Conservation (phyloP, 2,113 vertebrate species). For the Apteryx mantelli region DNA sequence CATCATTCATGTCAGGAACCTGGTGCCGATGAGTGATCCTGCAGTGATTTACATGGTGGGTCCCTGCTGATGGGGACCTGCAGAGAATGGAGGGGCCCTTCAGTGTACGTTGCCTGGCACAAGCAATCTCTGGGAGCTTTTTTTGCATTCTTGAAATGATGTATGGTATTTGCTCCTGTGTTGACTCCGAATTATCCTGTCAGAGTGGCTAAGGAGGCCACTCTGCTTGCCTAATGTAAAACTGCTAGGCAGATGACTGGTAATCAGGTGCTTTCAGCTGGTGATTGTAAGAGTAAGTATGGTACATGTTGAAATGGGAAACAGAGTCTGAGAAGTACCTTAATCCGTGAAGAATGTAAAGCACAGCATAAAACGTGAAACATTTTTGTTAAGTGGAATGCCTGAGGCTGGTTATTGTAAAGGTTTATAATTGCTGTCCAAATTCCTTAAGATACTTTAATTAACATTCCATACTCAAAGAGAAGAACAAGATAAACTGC, state of each 20-base stretch:
- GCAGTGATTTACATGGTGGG: neutral
- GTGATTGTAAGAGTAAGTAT: neutral
- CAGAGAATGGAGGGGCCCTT: neutral
- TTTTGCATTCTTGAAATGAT: neutral
- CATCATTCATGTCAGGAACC: neutral
- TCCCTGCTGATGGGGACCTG: neutral
- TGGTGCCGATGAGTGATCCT: neutral
- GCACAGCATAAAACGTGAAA: neutral
- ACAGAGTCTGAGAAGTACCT: neutral
- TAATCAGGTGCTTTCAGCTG: neutral
- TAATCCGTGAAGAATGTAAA: neutral
- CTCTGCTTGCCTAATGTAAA: neutral
- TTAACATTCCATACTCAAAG: neutral
- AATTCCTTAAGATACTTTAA: neutral
- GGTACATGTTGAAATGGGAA: neutral
- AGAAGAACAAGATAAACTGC: slow-evolving; percentile 23
- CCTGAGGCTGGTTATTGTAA: neutral
- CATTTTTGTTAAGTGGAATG: neutral
- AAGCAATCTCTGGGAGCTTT: neutral
- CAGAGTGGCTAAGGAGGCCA: neutral
- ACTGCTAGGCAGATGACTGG: neutral
- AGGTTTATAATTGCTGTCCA: slow-evolving; percentile 8
- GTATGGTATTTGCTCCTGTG: neutral
- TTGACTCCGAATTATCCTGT: neutral
- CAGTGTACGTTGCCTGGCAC: fast-evolving